Percentiles rank a stretch among this genome's conserved stretches.
phyloP scores from a whole-genome alignment of 2,888 invertebrate genomes.

The Lepidocyrtoides sp. region DNA sequence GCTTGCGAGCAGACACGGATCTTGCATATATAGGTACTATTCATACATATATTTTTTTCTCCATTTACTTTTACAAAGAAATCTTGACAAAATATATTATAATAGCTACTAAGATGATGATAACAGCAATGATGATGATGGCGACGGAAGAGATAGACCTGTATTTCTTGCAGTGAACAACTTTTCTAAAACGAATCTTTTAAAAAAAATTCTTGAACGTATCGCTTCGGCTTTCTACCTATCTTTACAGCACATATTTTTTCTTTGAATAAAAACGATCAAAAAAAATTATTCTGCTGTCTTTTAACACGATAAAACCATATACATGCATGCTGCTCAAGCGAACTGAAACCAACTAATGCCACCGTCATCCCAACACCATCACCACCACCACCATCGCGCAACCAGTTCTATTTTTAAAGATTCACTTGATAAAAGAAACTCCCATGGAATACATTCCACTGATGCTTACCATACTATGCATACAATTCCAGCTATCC shows the following conservation, averaged over 20 bases:
- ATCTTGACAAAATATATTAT: background rate
- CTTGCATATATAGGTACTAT: background rate
- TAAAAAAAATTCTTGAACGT: background rate
- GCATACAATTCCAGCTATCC: background rate
- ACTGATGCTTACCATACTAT: background rate
- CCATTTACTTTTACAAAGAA: background rate
- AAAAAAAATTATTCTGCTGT: background rate
- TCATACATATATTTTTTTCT: no score
- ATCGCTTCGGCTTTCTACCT: background rate
- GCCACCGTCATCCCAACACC: no score
- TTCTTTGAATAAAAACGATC: background rate
- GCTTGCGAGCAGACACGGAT: background rate
- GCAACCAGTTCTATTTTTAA: constrained; percentile 36
- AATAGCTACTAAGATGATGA: background rate
- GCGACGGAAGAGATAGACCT: background rate
- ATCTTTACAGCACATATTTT: background rate
- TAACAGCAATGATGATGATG: background rate
- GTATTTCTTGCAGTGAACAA: background rate
- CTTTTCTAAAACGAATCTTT: background rate
- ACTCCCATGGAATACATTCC: background rate
- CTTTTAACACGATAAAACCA: background rate
- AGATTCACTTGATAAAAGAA: constrained; percentile 28
- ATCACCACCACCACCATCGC: background rate
- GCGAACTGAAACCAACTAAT: no score
- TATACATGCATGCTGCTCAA: background rate